Conservation (phyloP, 2,888 invertebrate species). For the Noctuana brunneofusca region DNA sequence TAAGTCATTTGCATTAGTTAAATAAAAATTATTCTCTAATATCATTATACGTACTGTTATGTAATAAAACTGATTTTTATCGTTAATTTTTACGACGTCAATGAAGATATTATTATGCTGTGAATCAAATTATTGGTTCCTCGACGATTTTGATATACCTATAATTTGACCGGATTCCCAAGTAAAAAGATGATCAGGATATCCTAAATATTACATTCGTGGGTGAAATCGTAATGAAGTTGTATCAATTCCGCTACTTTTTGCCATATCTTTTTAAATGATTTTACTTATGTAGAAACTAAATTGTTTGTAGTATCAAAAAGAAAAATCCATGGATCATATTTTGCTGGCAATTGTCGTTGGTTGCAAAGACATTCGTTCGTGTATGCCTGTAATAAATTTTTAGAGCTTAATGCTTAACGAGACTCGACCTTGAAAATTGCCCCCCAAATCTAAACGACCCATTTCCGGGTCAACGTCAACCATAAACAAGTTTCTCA, state of each 20-base stretch:
- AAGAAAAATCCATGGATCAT: too few species aligned
- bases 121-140: constrained; percentile 13
- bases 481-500: constrained; percentile 29
- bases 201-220: constrained; percentile 15
- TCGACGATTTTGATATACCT: constrained; percentile 13
- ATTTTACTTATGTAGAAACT: background rate
- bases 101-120: constrained; percentile 6
- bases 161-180: constrained; percentile 20
- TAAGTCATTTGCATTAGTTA: constrained; percentile 29
- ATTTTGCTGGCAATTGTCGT: too few species aligned
- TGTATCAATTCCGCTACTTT: constrained; percentile 11
- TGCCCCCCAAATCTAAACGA: constrained; percentile 20
- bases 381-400: too few species aligned
- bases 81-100: background rate
- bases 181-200: constrained; percentile 21
- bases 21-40: constrained; percentile 15
- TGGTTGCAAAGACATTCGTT: background rate
- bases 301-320: too few species aligned
- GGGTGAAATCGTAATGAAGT: constrained; percentile 23
- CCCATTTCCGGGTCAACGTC: constrained; percentile 27
- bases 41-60: constrained; percentile 4
- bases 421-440: constrained; percentile 24
- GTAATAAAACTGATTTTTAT: constrained; percentile 12
- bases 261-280: background rate
- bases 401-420: background rate